Evolutionary conservation across 2,113 vertebrate genomes (phyloP).

Genomic region (Okapia johnstoni): DNA sequence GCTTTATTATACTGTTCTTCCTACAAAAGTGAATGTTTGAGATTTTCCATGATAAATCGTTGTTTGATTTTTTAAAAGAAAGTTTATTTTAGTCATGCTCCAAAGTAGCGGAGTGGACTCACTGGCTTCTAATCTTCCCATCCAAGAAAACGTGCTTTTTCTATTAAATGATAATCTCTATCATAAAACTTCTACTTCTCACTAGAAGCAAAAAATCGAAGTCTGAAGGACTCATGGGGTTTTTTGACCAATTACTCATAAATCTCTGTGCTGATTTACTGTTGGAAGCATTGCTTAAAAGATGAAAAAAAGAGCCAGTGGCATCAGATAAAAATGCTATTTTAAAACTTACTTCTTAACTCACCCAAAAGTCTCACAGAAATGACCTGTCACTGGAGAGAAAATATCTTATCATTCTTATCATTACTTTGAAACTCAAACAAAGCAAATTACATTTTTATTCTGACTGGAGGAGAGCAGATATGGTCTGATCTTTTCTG

Average conservation of each 20-base stretch:
- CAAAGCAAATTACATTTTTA: background rate
- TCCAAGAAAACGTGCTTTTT: background rate
- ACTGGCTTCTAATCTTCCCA: background rate
- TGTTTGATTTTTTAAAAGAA: background rate
- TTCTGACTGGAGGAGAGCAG: background rate
- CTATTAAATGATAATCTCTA: background rate
- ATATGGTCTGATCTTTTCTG: background rate
- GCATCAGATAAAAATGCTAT: background rate
- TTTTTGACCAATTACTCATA: background rate
- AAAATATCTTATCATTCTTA: background rate
- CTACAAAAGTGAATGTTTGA: background rate
- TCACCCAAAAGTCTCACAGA: background rate
- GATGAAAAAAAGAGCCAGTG: background rate
- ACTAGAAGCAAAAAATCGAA: background rate
- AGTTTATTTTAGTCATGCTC: background rate
- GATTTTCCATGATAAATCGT: background rate
- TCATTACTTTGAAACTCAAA: constrained; percentile 3
- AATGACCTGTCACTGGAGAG: background rate
- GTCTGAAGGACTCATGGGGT: background rate
- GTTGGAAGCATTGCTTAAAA: background rate
- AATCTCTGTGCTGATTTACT: background rate
- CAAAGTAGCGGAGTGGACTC: background rate
- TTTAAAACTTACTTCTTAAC: constrained; percentile 22
- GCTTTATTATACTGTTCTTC: background rate
- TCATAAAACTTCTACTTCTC: background rate